A percentile compares a stretch with the other conserved stretches of the same genome.
These are phyloP conservation scores for Neomorphus geoffroyi DNA, from an alignment of 2,797 vertebrate species.

Conservation along the genomic window DNA sequence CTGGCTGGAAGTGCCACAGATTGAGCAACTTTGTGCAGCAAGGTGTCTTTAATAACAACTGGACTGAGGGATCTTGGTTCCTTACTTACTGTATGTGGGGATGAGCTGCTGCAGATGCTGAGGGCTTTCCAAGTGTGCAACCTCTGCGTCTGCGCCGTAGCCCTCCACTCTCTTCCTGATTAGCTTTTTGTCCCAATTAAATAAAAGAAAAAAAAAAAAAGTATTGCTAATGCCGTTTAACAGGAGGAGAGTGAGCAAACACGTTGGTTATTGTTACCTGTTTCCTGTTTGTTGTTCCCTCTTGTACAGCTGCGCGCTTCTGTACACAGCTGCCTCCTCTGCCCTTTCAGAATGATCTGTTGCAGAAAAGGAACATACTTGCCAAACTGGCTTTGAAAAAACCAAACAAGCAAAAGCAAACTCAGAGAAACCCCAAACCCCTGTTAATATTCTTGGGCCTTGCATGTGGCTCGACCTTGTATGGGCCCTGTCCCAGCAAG, in stretches of 20 bases:
- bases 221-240: neutral
- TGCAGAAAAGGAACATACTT: slow-evolving; percentile 32
- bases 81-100: rapidly evolving
- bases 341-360: slow-evolving; percentile 25
- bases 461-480: neutral
- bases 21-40: neutral
- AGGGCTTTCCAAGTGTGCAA: rapidly evolving
- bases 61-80: neutral
- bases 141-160: neutral
- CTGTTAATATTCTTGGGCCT: neutral
- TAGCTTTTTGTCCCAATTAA: neutral
- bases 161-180: neutral
- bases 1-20: neutral
- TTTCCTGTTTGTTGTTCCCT: slow-evolving; percentile 53
- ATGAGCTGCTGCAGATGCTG: rapidly evolving
- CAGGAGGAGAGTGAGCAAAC: neutral
- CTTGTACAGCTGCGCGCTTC: slow-evolving; percentile 40
- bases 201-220: neutral
- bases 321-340: slow-evolving; percentile 59
- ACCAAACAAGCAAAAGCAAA: neutral
- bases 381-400: slow-evolving; percentile 3
- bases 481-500: neutral
- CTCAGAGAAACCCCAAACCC: neutral
- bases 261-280: slow-evolving; percentile 55
- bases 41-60: neutral